Conservation (phyloP, 1,140 invertebrate species). For the Adelges cooleyi region DNA sequence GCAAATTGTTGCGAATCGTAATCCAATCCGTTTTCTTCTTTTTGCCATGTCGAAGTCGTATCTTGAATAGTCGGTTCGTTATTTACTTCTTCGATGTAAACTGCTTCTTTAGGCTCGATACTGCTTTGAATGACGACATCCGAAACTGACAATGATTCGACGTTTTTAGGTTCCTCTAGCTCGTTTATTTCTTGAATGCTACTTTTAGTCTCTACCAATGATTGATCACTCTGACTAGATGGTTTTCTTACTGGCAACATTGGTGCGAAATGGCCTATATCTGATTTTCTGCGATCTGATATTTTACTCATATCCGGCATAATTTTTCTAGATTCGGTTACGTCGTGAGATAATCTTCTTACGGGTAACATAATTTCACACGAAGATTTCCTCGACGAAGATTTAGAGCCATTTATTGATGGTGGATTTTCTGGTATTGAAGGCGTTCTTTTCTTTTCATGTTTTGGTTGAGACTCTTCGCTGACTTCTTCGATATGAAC, state of each 20-base stretch:
- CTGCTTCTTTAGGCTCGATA: background rate
- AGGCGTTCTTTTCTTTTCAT: background rate
- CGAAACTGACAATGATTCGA: background rate
- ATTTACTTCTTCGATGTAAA: background rate
- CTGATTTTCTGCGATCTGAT: slow-evolving; percentile 18
- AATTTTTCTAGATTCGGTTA: slow-evolving; percentile 20
- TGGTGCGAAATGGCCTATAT: slow-evolving; percentile 3
- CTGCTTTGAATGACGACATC: background rate
- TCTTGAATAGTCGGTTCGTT: too few relatives aligned
- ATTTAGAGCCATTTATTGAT: background rate
- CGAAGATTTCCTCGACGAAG: slow-evolving; percentile 13
- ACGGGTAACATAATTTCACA: slow-evolving; percentile 2
- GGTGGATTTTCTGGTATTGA: slow-evolving; percentile 1
- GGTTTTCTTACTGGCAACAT: slow-evolving; percentile 9
- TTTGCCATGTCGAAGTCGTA: background rate
- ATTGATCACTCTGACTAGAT: background rate
- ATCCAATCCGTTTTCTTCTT: background rate
- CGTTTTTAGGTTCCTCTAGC: background rate
- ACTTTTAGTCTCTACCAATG: background rate
- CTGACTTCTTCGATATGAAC: background rate
- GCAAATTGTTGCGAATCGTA: background rate
- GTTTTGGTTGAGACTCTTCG: background rate
- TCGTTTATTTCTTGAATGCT: slow-evolving; percentile 11
- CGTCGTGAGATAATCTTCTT: slow-evolving; percentile 10
- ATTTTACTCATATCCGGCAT: slow-evolving; percentile 22